Evolutionary conservation across 2,888 invertebrate genomes (phyloP).

Genomic region (Subacronicta megacephala): DNA sequence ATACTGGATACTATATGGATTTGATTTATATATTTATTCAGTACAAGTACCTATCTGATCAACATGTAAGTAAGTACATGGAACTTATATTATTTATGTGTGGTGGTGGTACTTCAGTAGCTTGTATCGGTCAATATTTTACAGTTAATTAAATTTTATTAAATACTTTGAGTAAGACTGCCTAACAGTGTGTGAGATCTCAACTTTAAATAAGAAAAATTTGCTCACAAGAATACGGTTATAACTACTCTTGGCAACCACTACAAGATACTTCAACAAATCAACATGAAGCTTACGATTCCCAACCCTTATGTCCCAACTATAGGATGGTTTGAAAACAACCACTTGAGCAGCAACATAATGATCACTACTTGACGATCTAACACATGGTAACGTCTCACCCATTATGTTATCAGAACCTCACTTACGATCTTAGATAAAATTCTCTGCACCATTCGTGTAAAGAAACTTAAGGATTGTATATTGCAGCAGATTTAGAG

Average conservation of each 20-base stretch:
- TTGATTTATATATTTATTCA: too few relatives aligned
- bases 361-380: constrained; percentile 53
- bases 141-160: too few relatives aligned
- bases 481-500: constrained; percentile 36
- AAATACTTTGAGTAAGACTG: too few relatives aligned
- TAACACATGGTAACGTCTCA: constrained; percentile 57
- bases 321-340: constrained; percentile 37
- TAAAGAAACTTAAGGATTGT: constrained; percentile 21
- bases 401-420: constrained; percentile 50
- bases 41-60: too few relatives aligned
- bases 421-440: constrained; percentile 56
- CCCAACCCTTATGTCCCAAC: constrained; percentile 50
- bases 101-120: too few relatives aligned
- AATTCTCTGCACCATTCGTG: constrained; percentile 39
- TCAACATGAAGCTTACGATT: constrained; percentile 34
- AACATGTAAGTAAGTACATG: too few relatives aligned
- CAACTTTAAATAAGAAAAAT: too few relatives aligned
- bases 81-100: too few relatives aligned
- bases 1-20: too few relatives aligned
- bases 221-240: too few relatives aligned
- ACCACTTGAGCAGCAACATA: constrained; percentile 57
- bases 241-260: background rate
- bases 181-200: too few relatives aligned
- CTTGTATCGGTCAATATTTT: too few relatives aligned
- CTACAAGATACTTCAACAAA: constrained; percentile 31